These are phyloP conservation scores for Coecobrya sp. DNA, from an alignment of 2,888 invertebrate species.

Conservation along the genomic window DNA sequence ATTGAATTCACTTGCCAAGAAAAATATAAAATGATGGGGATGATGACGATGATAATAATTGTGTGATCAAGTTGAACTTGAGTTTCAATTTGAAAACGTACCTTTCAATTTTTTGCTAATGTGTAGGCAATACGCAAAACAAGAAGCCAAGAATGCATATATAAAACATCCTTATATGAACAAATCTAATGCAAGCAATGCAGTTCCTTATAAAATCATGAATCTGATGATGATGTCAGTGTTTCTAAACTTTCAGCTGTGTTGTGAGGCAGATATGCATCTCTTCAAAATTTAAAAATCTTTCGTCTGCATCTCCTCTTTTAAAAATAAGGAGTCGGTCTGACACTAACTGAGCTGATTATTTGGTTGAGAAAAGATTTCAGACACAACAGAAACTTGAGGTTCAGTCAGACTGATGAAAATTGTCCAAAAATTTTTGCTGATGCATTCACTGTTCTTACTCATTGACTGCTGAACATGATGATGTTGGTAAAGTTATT, in stretches of 20 bases:
- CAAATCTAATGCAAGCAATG: background rate
- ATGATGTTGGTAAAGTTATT: slow-evolving; percentile 12
- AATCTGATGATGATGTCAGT: background rate
- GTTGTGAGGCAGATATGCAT: too few relatives aligned
- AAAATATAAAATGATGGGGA: slow-evolving; percentile 9
- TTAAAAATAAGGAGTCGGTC: background rate
- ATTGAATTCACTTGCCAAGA: slow-evolving; percentile 28
- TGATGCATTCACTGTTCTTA: slow-evolving; percentile 20
- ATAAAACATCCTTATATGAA: background rate
- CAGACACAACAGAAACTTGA: slow-evolving; percentile 2
- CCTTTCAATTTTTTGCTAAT: slow-evolving; percentile 11
- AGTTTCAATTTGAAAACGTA: background rate
- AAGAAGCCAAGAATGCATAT: background rate
- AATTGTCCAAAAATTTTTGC: slow-evolving; percentile 22
- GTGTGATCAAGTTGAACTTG: slow-evolving; percentile 44
- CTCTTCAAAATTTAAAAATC: background rate
- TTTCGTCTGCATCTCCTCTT: slow-evolving; percentile 6
- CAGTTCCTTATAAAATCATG: background rate
- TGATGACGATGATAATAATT: slow-evolving; percentile 15
- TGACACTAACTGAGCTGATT: background rate
- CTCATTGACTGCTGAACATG: background rate
- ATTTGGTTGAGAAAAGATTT: background rate
- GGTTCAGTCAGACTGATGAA: too few relatives aligned
- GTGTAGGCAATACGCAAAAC: background rate
- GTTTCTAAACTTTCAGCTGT: background rate